Evolutionary conservation across 2,888 invertebrate genomes (phyloP).

Genomic region (Polymixis lichenea): DNA sequence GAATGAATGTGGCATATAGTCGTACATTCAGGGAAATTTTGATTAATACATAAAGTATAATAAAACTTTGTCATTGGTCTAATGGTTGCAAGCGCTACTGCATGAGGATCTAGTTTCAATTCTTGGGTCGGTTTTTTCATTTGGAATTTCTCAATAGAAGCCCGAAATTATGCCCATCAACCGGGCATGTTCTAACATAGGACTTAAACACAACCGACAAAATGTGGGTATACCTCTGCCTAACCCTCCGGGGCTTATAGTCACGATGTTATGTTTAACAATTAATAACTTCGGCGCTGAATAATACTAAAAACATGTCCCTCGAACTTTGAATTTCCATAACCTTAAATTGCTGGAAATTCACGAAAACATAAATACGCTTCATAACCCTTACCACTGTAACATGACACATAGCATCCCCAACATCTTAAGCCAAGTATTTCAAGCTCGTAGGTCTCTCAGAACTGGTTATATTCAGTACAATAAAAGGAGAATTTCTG

Average conservation of each 20-base stretch:
- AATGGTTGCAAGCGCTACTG: too few species aligned
- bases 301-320: constrained; percentile 48
- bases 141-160: background rate
- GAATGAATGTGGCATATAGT: constrained; percentile 65
- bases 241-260: background rate
- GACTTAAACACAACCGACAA: background rate
- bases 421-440: constrained; percentile 36
- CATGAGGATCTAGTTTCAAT: too few species aligned
- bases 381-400: constrained; percentile 72
- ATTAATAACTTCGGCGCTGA: background rate
- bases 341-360: constrained; percentile 74
- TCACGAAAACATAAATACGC: constrained; percentile 79
- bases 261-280: background rate
- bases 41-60: too few species aligned
- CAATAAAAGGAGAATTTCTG: constrained; percentile 78
- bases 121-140: too few species aligned
- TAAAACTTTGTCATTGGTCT: too few species aligned
- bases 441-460: constrained; percentile 60
- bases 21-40: background rate
- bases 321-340: constrained; percentile 78
- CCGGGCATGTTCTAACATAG: too few species aligned
- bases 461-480: constrained; percentile 69
- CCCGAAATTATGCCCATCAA: too few species aligned
- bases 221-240: background rate
- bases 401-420: constrained; percentile 62